Evolutionary conservation across 2,888 invertebrate genomes (phyloP).

Genomic region (Polyommatus iphigenia): DNA sequence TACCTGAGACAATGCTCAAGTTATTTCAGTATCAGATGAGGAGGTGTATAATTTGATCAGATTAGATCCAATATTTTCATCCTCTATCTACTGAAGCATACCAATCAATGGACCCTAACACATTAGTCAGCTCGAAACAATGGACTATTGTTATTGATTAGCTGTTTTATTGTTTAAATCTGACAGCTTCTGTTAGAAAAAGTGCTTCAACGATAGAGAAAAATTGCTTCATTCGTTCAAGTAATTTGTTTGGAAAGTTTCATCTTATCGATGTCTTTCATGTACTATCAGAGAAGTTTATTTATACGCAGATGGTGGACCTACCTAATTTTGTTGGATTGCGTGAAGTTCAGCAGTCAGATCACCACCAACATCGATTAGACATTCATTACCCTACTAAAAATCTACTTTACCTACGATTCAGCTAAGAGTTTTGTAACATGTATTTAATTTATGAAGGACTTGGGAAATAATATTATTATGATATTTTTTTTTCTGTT

Average conservation of each 20-base stretch:
- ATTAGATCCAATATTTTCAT: slow-evolving; percentile 14
- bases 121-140: slow-evolving; percentile 31
- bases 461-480: too few species aligned
- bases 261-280: background rate
- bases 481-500: too few species aligned
- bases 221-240: background rate
- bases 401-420: too few species aligned
- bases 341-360: too few species aligned
- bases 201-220: background rate
- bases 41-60: slow-evolving; percentile 13
- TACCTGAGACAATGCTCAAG: background rate
- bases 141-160: slow-evolving; percentile 33
- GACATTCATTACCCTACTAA: too few species aligned
- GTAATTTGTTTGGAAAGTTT: background rate
- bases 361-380: too few species aligned
- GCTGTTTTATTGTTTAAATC: slow-evolving; percentile 30
- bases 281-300: background rate
- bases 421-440: too few species aligned
- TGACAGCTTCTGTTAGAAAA: slow-evolving; percentile 23
- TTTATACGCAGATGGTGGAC: background rate
- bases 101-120: slow-evolving; percentile 30
- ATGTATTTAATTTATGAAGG: too few species aligned
- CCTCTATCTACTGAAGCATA: slow-evolving; percentile 31
- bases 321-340: too few species aligned
- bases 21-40: background rate